phyloP scores from a whole-genome alignment of 2,797 vertebrate genomes.

The Nyctibius grandis region DNA sequence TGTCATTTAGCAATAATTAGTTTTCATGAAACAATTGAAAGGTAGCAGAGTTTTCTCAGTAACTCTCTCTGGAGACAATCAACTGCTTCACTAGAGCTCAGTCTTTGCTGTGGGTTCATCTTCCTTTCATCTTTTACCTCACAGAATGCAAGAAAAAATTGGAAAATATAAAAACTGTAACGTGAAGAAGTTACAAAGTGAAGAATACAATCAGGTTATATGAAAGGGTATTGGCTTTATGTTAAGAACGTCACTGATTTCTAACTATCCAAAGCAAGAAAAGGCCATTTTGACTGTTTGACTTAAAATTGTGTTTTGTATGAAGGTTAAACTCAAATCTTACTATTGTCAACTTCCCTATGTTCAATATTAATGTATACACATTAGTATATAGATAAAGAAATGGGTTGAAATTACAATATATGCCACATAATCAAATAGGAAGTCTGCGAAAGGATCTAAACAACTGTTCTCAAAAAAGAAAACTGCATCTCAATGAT shows the following conservation, averaged over 20 bases:
- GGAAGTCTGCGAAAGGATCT: neutral
- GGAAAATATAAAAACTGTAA: neutral
- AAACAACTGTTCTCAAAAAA: neutral
- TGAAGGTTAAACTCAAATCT: neutral
- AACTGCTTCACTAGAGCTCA: slow-evolving; percentile 43
- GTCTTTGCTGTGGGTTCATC: slow-evolving; percentile 42
- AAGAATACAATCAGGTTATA: neutral
- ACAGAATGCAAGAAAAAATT: neutral
- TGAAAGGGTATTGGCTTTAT: neutral
- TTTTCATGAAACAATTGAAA: slow-evolving; percentile 69
- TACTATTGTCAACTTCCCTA: neutral
- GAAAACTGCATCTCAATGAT: neutral
- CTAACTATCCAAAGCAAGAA: neutral
- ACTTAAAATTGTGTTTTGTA: neutral
- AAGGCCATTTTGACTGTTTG: neutral
- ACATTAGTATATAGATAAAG: neutral
- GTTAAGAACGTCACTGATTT: neutral
- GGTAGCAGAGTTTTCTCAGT: slow-evolving; percentile 51
- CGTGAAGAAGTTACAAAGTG: neutral
- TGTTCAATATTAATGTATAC: neutral
- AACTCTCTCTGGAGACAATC: slow-evolving; percentile 53
- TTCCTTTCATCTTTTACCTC: slow-evolving; percentile 16
- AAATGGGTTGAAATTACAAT: neutral
- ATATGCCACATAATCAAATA: neutral
- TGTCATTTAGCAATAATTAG: slow-evolving; percentile 65